A percentile compares a stretch with the other conserved stretches of the same genome.
Evolutionary conservation across 2,797 vertebrate species (phyloP).

Genomic region (Danio kyathit): DNA sequence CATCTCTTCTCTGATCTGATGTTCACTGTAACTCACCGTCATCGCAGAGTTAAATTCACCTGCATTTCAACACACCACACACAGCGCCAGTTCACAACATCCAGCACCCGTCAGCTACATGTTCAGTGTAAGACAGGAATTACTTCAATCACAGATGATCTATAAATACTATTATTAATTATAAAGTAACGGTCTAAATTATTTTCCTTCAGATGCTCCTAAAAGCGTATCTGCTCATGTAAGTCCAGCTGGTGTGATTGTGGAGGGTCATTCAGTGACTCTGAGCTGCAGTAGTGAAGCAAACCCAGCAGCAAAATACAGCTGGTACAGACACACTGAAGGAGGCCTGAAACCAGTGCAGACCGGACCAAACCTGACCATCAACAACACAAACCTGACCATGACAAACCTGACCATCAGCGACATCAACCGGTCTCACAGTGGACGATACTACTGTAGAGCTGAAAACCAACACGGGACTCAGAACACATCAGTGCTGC

Average conservation of each 20-base stretch:
- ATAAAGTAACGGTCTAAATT: background rate
- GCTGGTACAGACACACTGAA: slow-evolving; percentile 48
- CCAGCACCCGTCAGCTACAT: background rate
- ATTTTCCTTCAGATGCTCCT: background rate
- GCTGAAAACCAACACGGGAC: slow-evolving; percentile 34
- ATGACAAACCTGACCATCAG: no score
- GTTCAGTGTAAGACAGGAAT: slow-evolving; percentile 46
- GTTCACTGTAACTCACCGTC: slow-evolving; percentile 32
- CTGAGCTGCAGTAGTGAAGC: slow-evolving; percentile 43
- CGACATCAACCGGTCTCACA: slow-evolving; percentile 9
- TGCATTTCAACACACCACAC: slow-evolving; percentile 31
- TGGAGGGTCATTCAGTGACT: slow-evolving; percentile 14
- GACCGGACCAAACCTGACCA: slow-evolving; percentile 15
- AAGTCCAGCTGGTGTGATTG: background rate
- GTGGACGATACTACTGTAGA: slow-evolving; percentile 43
- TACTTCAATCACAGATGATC: no score
- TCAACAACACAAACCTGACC: no score
- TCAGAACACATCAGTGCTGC: slow-evolving; percentile 16
- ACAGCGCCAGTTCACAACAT: background rate
- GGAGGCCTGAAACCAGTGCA: slow-evolving; percentile 26
- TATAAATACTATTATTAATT: background rate
- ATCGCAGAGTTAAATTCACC: slow-evolving; percentile 13
- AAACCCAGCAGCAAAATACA: slow-evolving; percentile 14
- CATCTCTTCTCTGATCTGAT: slow-evolving; percentile 38
- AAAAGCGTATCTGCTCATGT: background rate